Percentiles rank a stretch among this genome's conserved stretches.
Conservation (phyloP, 2,797 vertebrate species). For the Etheostoma nigrum region DNA sequence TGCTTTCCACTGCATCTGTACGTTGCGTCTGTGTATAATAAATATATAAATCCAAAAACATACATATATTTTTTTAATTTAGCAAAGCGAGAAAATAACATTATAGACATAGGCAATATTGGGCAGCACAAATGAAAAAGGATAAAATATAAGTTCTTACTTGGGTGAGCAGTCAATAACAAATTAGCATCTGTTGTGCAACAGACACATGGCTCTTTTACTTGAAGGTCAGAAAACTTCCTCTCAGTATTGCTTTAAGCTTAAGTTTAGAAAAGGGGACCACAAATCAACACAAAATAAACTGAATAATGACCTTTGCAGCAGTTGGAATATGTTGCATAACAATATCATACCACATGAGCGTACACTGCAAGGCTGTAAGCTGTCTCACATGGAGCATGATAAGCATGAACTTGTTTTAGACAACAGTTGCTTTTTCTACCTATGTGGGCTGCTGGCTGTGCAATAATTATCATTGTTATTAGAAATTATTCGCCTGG, state of each 20-base stretch:
- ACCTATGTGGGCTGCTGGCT: not conserved
- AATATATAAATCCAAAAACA: too few relatives aligned
- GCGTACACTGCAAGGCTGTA: constrained; percentile 28
- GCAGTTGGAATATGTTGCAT: constrained; percentile 62
- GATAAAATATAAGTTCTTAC: constrained; percentile 17
- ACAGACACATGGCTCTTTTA: constrained; percentile 47
- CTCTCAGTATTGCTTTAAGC: constrained; percentile 52
- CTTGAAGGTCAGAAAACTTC: constrained; percentile 75
- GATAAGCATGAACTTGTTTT: constrained; percentile 10
- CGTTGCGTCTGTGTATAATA: too few relatives aligned
- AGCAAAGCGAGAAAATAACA: not conserved
- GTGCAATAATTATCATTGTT: not conserved
- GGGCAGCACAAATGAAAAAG: not conserved
- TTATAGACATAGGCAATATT: not conserved
- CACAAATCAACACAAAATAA: constrained; percentile 65
- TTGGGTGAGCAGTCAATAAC: constrained; percentile 27
- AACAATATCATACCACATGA: constrained; percentile 52
- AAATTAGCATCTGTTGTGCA: constrained; percentile 65
- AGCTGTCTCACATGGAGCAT: constrained; percentile 28
- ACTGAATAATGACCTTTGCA: constrained; percentile 43
- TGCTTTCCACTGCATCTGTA: too few relatives aligned
- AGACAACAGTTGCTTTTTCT: constrained; percentile 3
- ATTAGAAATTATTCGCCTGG: not conserved
- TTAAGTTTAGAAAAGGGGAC: constrained; percentile 35
- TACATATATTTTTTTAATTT: too few relatives aligned